These are phyloP conservation scores for Actenoides hombroni DNA, from an alignment of 2,113 vertebrate genomes.

Conservation along the genomic window DNA sequence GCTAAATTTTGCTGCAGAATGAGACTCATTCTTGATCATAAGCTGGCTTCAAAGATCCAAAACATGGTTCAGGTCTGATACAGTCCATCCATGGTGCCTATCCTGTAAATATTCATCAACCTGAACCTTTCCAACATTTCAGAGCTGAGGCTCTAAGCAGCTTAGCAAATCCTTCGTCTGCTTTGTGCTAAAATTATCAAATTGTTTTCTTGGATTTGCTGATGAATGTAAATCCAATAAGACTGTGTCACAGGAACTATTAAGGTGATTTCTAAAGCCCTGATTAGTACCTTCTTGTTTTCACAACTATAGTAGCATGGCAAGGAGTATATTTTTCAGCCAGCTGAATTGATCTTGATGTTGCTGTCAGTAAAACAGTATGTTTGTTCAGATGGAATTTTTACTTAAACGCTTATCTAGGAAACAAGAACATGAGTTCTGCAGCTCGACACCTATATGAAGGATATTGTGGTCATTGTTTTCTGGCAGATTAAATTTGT, in stretches of 20 bases:
- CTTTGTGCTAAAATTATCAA: constrained; percentile 73
- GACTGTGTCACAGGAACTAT: constrained; percentile 10
- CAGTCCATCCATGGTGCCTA: not conserved
- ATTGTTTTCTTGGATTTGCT: constrained; percentile 67
- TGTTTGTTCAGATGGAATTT: not conserved
- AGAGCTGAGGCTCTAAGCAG: constrained; percentile 43
- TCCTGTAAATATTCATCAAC: not conserved
- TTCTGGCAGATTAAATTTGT: not conserved
- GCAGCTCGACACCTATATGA: not conserved
- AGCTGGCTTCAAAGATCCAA: not conserved
- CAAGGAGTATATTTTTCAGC: not conserved
- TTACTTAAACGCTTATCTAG: not conserved
- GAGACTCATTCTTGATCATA: not conserved
- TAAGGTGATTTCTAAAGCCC: constrained; percentile 25
- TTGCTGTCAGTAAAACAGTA: not conserved
- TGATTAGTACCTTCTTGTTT: not conserved
- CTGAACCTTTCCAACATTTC: constrained; percentile 39
- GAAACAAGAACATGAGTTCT: not conserved
- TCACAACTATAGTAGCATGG: not conserved
- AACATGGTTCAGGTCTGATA: not conserved
- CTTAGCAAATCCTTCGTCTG: constrained; percentile 69
- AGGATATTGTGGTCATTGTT: not conserved
- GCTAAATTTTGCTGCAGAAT: not conserved
- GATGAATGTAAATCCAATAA: constrained; percentile 68
- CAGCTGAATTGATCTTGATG: not conserved